These are phyloP conservation scores for Hucho hucho DNA, from an alignment of 2,113 vertebrate genomes.

Conservation along the genomic window DNA sequence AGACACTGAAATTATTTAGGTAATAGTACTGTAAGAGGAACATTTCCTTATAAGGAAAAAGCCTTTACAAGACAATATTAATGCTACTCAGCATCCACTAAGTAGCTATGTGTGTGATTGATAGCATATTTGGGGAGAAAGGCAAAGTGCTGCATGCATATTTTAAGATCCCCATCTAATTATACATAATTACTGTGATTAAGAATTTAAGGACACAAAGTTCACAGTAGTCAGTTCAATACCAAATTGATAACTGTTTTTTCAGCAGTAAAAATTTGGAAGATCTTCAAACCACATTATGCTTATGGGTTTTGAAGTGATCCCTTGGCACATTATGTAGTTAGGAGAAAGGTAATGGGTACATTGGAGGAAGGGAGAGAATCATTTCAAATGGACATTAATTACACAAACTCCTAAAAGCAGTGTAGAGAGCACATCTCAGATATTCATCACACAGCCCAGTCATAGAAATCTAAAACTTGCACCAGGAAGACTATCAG, in stretches of 20 bases:
- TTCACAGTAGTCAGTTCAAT: conserved; percentile 32
- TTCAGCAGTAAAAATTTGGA: conserved; percentile 28
- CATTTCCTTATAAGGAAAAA: conserved; percentile 12
- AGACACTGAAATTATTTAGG: conserved; percentile 6
- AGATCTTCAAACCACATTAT: not conserved
- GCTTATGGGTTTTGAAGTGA: not conserved
- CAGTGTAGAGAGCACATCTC: not conserved
- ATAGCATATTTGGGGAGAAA: conserved; percentile 35
- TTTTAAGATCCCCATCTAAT: conserved; percentile 58
- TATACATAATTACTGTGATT: conserved; percentile 61
- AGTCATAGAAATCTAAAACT: not conserved
- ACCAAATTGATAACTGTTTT: conserved; percentile 36
- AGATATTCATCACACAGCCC: conserved; percentile 3
- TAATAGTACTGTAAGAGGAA: not conserved
- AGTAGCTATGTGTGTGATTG: conserved; percentile 29
- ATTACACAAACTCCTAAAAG: not conserved
- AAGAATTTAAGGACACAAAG: conserved; percentile 51
- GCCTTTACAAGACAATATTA: conserved; percentile 7
- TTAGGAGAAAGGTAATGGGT: conserved; percentile 3
- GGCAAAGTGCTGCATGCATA: conserved; percentile 50
- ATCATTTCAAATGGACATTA: conserved; percentile 2
- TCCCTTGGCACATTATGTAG: not conserved
- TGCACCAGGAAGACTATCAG: not conserved
- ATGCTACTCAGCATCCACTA: conserved; percentile 20
- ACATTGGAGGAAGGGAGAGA: not conserved